A percentile compares a stretch with the other conserved stretches of the same genome.
Evolutionary conservation across 1,140 invertebrate species (phyloP).

Genomic region (Gonioctena quinquepunctata): DNA sequence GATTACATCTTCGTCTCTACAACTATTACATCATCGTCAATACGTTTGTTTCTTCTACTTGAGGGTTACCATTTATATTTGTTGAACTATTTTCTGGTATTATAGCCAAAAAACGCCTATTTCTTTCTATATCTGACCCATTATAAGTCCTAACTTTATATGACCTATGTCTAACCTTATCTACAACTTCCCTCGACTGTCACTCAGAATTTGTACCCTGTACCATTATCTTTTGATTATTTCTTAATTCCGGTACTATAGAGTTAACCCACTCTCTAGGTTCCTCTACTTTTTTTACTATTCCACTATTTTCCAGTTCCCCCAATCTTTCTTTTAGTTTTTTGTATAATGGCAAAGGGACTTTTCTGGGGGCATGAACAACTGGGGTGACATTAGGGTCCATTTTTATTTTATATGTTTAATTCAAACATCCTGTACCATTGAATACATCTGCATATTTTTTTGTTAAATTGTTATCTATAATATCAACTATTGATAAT

Average conservation of each 20-base stretch:
- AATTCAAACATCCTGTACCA: neutral
- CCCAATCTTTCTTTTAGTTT: neutral
- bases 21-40: neutral
- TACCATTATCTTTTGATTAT: neutral
- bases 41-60: neutral
- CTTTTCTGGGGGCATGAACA: neutral
- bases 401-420: neutral
- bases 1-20: neutral
- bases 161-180: neutral
- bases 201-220: neutral
- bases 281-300: constrained; percentile 42
- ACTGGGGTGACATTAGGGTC: neutral
- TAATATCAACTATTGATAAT: neutral
- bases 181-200: neutral
- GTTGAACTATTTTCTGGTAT: too few relatives aligned
- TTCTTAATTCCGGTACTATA: constrained; percentile 24
- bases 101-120: neutral
- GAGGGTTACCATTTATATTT: neutral
- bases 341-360: neutral
- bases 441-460: neutral
- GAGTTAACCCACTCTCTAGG: constrained; percentile 56
- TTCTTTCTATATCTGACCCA: neutral
- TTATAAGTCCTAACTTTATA: neutral
- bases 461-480: too few relatives aligned
- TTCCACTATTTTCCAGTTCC: neutral